phyloP scores from a whole-genome alignment of 2,797 vertebrate species.

The Phrynocephalus guinanensis region DNA sequence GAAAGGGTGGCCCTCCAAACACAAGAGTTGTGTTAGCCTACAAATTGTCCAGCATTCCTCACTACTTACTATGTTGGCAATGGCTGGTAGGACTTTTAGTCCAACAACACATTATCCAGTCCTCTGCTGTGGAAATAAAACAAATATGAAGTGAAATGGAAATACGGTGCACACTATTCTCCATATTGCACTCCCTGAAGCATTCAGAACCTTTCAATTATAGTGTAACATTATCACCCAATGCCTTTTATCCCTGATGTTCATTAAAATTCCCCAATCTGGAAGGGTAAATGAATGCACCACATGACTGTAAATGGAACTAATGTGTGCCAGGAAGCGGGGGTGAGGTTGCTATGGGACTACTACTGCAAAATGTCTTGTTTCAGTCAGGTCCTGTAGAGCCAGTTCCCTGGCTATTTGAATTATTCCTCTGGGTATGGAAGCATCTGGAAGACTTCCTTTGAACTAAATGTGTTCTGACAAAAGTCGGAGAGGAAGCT shows the following conservation, averaged over 20 bases:
- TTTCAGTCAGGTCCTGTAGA: constrained; percentile 22
- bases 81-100: not conserved
- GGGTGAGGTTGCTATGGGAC: not conserved
- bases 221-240: not conserved
- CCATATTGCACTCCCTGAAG: not conserved
- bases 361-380: not conserved
- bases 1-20: not conserved
- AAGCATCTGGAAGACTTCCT: constrained; percentile 15
- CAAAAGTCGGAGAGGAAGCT: constrained; percentile 42
- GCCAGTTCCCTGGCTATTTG: constrained; percentile 1
- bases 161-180: not conserved
- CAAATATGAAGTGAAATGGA: not conserved
- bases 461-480: not conserved
- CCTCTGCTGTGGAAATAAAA: not conserved
- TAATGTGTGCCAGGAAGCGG: not conserved
- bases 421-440: not conserved
- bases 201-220: not conserved
- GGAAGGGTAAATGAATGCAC: not conserved
- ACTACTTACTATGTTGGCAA: not conserved
- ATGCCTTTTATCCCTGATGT: not conserved
- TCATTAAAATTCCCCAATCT: not conserved
- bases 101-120: not conserved
- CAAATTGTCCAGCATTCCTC: too few species aligned
- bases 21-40: not conserved
- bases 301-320: not conserved